Percentiles rank a stretch among this genome's conserved stretches.
These are phyloP conservation scores for Platalea minor DNA, from an alignment of 2,797 vertebrate species.

Conservation along the genomic window DNA sequence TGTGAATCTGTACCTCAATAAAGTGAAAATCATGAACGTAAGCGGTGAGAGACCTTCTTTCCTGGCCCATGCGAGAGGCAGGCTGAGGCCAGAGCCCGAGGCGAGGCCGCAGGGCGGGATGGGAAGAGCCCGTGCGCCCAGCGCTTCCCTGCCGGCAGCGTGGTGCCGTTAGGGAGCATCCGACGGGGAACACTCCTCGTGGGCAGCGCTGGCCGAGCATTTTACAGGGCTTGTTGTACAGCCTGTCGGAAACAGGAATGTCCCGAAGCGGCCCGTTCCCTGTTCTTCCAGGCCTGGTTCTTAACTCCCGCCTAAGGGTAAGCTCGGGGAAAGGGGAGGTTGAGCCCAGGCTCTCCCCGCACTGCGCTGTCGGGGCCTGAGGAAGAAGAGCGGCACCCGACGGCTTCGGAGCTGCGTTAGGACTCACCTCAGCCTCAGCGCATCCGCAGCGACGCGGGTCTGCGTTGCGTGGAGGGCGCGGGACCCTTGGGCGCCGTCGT, in stretches of 20 bases:
- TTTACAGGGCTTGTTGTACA: background rate
- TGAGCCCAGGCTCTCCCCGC: background rate
- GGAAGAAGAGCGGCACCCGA: background rate
- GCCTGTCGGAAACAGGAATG: rapidly evolving
- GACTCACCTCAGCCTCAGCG: too few relatives aligned
- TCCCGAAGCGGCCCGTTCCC: rapidly evolving
- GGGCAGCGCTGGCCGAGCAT: too few relatives aligned
- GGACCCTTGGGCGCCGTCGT: rapidly evolving
- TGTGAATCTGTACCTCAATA: constrained; percentile 84
- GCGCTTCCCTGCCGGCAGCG: too few relatives aligned
- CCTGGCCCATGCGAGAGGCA: background rate
- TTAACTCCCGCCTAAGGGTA: background rate
- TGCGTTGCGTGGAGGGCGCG: rapidly evolving
- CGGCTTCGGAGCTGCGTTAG: too few relatives aligned
- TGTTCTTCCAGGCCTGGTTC: background rate
- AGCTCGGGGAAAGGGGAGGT: background rate
- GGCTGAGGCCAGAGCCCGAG: background rate
- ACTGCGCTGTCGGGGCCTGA: background rate
- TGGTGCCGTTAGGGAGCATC: too few relatives aligned
- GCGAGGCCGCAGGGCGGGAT: rapidly evolving
- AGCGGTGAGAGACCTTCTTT: background rate
- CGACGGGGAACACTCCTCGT: rapidly evolving
- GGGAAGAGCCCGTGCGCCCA: rapidly evolving
- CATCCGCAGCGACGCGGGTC: rapidly evolving
- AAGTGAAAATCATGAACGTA: constrained; percentile 71